These are phyloP conservation scores for Eumacrocentrus americanus DNA, from an alignment of 2,888 invertebrate species.

Conservation along the genomic window DNA sequence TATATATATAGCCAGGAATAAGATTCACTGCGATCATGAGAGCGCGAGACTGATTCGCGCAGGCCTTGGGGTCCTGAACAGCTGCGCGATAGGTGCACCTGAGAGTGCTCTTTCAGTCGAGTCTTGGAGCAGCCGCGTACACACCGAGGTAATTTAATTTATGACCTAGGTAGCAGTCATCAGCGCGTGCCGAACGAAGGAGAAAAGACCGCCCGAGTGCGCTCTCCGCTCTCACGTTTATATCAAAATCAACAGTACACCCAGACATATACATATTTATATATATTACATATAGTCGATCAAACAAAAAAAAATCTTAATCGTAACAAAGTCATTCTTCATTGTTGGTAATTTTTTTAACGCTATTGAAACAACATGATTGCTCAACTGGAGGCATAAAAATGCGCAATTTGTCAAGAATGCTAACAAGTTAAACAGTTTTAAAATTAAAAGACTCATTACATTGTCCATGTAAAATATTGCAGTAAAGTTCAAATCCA, in stretches of 20 bases:
- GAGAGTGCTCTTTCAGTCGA: slow-evolving; percentile 31
- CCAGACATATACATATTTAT: not conserved
- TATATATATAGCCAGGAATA: not conserved
- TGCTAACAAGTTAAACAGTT: too few relatives aligned
- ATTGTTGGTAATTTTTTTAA: too few relatives aligned
- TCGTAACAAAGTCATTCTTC: too few relatives aligned
- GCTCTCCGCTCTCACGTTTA: slow-evolving; percentile 10
- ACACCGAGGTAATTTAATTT: slow-evolving; percentile 42
- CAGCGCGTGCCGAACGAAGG: slow-evolving; percentile 42
- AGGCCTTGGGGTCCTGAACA: slow-evolving; percentile 34
- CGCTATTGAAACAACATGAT: too few relatives aligned
- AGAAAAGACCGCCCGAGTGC: slow-evolving; percentile 26
- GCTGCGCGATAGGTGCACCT: slow-evolving; percentile 40
- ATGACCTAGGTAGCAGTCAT: slow-evolving; percentile 42
- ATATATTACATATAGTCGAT: too few relatives aligned
- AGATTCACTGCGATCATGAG: slow-evolving; percentile 19
- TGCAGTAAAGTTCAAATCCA: too few relatives aligned
- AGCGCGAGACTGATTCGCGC: slow-evolving; percentile 22
- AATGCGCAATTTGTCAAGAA: too few relatives aligned
- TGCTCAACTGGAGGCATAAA: too few relatives aligned
- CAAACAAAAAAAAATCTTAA: too few relatives aligned
- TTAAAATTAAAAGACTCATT: too few relatives aligned
- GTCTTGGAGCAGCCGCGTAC: slow-evolving; percentile 22
- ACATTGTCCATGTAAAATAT: too few relatives aligned
- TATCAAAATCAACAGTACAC: slow-evolving; percentile 6